These are phyloP conservation scores for Spatulosminthurus flaviceps DNA, from an alignment of 2,888 invertebrate species.

Conservation along the genomic window DNA sequence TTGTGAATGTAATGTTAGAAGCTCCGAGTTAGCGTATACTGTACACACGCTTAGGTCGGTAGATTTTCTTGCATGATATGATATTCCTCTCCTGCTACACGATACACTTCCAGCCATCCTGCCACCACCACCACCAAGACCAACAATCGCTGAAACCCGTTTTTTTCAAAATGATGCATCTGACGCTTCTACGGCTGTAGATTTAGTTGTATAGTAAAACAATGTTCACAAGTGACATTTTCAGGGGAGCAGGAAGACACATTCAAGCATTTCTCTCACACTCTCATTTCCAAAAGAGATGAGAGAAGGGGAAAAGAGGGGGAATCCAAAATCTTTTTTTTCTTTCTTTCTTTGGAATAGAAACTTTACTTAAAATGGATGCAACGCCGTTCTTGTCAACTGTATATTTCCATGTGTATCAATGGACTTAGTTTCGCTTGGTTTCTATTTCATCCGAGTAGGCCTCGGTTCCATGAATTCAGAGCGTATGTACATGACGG, in stretches of 20 bases:
- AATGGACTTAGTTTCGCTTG: slow-evolving; percentile 14
- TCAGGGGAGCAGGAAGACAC: slow-evolving; percentile 21
- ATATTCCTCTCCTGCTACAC: not conserved
- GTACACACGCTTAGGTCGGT: not conserved
- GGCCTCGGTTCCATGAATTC: no score
- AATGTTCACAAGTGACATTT: slow-evolving; percentile 36
- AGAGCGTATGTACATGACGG: no score
- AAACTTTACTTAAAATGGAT: not conserved
- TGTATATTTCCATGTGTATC: slow-evolving; percentile 11
- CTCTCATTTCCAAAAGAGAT: not conserved
- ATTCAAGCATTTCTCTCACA: slow-evolving; percentile 15
- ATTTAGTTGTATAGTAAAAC: slow-evolving; percentile 15
- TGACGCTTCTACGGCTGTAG: slow-evolving; percentile 6
- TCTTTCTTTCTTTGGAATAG: not conserved
- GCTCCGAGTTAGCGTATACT: no score
- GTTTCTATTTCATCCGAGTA: no score
- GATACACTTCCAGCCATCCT: not conserved
- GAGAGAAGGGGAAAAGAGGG: not conserved
- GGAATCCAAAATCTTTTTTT: not conserved
- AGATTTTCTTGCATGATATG: not conserved
- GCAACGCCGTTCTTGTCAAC: not conserved
- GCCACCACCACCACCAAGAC: not conserved
- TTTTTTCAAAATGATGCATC: slow-evolving; percentile 15
- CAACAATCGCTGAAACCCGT: not conserved
- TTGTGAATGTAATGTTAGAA: slow-evolving; percentile 36